Conservation (phyloP, 2,888 invertebrate species). For the Drosophila barbarae region DNA sequence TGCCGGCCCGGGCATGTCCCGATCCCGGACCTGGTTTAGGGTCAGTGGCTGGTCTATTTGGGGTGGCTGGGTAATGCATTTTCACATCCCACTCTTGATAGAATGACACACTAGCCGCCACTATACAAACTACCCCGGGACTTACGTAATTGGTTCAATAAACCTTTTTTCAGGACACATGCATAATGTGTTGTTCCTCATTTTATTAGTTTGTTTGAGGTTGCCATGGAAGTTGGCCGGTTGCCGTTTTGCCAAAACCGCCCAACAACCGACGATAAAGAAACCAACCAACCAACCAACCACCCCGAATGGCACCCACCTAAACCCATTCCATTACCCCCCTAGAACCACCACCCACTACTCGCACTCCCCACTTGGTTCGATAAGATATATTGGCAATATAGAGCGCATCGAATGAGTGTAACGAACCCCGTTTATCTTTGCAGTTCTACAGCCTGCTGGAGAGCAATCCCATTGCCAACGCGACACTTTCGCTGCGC, state of each 20-base stretch:
- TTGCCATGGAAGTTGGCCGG: conserved; percentile 60
- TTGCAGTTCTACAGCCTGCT: conserved; percentile 87
- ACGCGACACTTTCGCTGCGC: conserved; percentile 86
- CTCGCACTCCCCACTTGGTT: conserved; percentile 40
- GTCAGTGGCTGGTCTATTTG: conserved; percentile 50
- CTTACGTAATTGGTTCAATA: conserved; percentile 74
- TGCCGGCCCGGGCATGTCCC: neutral
- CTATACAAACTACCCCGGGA: conserved; percentile 29
- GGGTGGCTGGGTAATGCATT: conserved; percentile 69
- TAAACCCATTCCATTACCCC: conserved; percentile 3
- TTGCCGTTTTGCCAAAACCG: conserved; percentile 55
- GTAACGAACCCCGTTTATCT: conserved; percentile 28
- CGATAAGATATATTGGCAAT: conserved; percentile 40
- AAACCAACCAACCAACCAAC: conserved; percentile 7
- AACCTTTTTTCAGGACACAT: conserved; percentile 52
- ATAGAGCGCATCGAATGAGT: conserved; percentile 31
- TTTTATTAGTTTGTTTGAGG: conserved; percentile 59
- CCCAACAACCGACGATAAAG: conserved; percentile 20
- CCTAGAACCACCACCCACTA: conserved; percentile 19
- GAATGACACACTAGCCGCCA: conserved; percentile 42
- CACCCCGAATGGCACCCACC: conserved; percentile 20
- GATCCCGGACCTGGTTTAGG: conserved; percentile 45
- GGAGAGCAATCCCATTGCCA: conserved; percentile 87
- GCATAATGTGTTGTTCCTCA: conserved; percentile 41
- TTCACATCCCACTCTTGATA: conserved; percentile 40